Base-by-base conservation (phyloP, 2,888 invertebrate genomes). In the Rhingia campestris region DNA sequence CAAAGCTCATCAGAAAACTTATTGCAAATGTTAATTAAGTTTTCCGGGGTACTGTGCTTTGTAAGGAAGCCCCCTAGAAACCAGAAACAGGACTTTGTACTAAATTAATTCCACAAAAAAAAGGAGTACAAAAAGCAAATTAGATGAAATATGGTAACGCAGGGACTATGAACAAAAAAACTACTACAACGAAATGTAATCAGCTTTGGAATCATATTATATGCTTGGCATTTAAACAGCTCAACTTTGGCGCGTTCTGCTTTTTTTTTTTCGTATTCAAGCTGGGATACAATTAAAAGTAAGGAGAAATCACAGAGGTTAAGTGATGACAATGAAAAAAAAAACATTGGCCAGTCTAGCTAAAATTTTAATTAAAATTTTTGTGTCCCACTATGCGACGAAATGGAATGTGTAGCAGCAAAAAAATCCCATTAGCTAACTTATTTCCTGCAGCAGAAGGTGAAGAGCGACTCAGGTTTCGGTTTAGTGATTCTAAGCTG, bases 1-100 rank as follows among this genome's bases (percentile, higher is more conserved):
- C 33, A 73, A 74, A 79, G 79, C 79, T 82, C 82, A 73, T 82
- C 82, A 82, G 45, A 72, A 79, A 82, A 82, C 82, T 73, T 73
- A 79, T 82, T 79, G 73, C 79, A 79, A 82, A 82, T 74, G 73
- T 82, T 82, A 82, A 82, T 82, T 79, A 82, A 82, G 82, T 82
- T 82, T 82, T 69, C 73, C 79, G 63, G 76, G 51, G 58, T 37
- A 74, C 39, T 79, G 73, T 82, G 69, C 67, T 79, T 64, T 73
- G 67, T 49, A 79, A 45, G 47, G 7, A 45, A 30, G 14, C 30
- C 56, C 70, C 63, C 64, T 39, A 53, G 47, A 61, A 73, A 72
- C 73, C 77, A 77, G 66, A 61, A 77, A 77, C 81, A 77, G 67
- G 63, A 82, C 63, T 73, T 69, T 79, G 82, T 67, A 82, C 79